Conservation (phyloP, 2,888 invertebrate species). For the Lycia hirtaria region DNA sequence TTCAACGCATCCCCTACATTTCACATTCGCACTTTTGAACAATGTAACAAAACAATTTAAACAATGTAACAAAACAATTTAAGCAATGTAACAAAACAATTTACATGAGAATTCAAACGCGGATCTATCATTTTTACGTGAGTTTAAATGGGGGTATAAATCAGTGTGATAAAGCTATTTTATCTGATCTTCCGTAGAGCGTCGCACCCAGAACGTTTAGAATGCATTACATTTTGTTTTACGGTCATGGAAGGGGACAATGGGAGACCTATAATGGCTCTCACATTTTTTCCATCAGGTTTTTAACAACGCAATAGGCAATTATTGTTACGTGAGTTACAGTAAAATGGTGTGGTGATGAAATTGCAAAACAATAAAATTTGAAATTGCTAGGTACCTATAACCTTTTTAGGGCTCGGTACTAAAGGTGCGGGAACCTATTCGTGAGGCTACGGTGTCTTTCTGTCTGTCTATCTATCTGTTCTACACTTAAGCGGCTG, state of each 20-base stretch:
- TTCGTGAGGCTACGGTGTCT: too few species aligned
- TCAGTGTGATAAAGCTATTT: slow-evolving; percentile 64
- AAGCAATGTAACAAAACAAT: slow-evolving; percentile 57
- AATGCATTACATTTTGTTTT: slow-evolving; percentile 53
- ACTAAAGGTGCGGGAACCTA: too few species aligned
- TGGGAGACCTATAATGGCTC: slow-evolving; percentile 35
- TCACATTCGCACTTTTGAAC: slow-evolving; percentile 31
- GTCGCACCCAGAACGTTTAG: slow-evolving; percentile 52
- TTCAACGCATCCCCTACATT: slow-evolving; percentile 39
- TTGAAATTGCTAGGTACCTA: too few species aligned
- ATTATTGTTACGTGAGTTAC: too few species aligned
- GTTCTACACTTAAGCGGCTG: too few species aligned
- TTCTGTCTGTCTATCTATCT: too few species aligned
- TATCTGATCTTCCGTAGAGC: slow-evolving; percentile 54
- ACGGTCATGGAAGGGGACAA: slow-evolving; percentile 36
- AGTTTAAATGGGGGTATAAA: slow-evolving; percentile 71
- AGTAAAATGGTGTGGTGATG: too few species aligned
- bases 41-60: slow-evolving; percentile 61
- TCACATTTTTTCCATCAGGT: too few species aligned
- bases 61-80: slow-evolving; percentile 59
- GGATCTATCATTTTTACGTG: slow-evolving; percentile 66
- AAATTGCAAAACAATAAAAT: too few species aligned
- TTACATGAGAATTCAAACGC: slow-evolving; percentile 59
- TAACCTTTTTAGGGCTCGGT: too few species aligned
- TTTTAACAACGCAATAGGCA: too few species aligned